Evolutionary conservation across 2,888 invertebrate species (phyloP).

Genomic region (Anticlea derivata): DNA sequence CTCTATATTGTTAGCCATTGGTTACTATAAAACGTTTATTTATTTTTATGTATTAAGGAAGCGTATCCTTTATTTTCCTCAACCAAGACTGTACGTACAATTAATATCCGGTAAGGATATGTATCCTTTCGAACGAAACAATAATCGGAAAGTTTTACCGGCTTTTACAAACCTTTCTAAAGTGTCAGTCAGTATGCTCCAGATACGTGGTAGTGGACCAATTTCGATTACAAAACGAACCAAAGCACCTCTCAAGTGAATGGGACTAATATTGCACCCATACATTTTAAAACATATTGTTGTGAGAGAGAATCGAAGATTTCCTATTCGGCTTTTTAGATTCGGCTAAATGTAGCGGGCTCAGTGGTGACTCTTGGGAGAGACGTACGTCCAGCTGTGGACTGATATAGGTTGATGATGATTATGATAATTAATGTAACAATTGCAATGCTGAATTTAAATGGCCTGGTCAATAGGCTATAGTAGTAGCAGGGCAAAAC

Average conservation of each 20-base stretch:
- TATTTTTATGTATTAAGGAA: no score
- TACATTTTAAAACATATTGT: slow-evolving; percentile 20
- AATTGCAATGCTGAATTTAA: no score
- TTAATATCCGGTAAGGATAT: no score
- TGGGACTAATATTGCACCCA: slow-evolving; percentile 34
- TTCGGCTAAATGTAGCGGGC: not conserved
- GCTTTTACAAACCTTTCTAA: slow-evolving; percentile 25
- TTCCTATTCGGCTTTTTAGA: not conserved
- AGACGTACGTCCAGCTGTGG: no score
- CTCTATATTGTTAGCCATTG: no score
- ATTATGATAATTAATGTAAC: no score
- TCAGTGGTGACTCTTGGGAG: no score
- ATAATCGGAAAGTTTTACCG: slow-evolving; percentile 4
- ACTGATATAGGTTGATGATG: no score
- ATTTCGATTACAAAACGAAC: slow-evolving; percentile 35
- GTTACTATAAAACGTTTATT: no score
- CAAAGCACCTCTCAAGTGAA: slow-evolving; percentile 29
- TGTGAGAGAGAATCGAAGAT: slow-evolving; percentile 1
- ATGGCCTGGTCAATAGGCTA: no score
- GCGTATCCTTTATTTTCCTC: not conserved
- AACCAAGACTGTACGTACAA: no score
- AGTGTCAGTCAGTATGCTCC: slow-evolving; percentile 29
- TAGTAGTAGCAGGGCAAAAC: no score
- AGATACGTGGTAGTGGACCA: slow-evolving; percentile 25
- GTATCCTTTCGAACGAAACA: slow-evolving; percentile 13